phyloP scores from a whole-genome alignment of 2,797 vertebrate genomes.

The Dermochelys coriacea region DNA sequence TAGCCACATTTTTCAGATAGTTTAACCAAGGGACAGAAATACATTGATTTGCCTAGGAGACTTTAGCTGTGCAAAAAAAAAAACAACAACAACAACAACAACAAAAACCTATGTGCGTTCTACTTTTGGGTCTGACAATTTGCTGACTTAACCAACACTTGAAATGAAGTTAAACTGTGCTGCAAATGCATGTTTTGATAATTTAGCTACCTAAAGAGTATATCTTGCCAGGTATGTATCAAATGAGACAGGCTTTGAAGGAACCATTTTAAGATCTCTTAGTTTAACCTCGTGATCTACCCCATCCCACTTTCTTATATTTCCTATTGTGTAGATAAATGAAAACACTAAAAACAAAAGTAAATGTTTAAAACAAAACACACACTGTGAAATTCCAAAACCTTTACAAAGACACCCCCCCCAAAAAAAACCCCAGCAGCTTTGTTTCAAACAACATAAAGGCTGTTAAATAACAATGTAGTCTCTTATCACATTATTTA shows the following conservation, averaged over 20 bases:
- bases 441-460: neutral
- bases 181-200: neutral
- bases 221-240: neutral
- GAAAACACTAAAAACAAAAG: neutral
- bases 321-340: neutral
- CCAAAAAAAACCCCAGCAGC: neutral
- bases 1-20: neutral
- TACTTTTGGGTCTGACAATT: neutral
- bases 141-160: neutral
- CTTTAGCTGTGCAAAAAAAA: neutral
- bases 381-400: neutral
- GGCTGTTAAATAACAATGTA: neutral
- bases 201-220: too few species aligned
- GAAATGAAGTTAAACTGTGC: neutral
- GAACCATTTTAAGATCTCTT: neutral
- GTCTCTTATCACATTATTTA: neutral
- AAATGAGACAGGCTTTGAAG: neutral
- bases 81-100: too few species aligned
- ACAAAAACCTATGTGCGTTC: neutral
- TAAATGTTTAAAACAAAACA: neutral
- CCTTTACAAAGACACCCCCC: neutral
- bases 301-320: neutral
- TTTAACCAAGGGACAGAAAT: neutral
- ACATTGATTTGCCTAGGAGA: neutral
- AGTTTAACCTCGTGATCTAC: neutral